Percentiles rank a stretch among this genome's conserved stretches.
Evolutionary conservation across 1,140 invertebrate genomes (phyloP).

Genomic region (Lucilia sericata): DNA sequence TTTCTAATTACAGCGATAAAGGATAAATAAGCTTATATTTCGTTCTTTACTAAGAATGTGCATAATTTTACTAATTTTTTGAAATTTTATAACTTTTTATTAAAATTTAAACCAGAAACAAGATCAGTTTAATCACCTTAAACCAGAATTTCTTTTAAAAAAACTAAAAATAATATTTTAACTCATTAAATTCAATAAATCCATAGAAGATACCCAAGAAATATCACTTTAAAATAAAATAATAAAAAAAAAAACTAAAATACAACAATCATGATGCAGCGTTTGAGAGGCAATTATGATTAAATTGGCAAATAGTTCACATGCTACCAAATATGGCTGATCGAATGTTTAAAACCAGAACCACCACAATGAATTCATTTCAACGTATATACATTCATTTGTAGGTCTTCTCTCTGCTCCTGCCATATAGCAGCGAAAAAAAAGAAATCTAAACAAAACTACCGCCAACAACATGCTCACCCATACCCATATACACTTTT

Average conservation of each 20-base stretch:
- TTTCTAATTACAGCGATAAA: too few relatives aligned
- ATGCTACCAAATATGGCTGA: constrained; percentile 48
- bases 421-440: not conserved
- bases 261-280: constrained; percentile 28
- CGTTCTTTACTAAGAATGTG: too few relatives aligned
- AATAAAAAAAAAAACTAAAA: not conserved
- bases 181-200: constrained; percentile 22
- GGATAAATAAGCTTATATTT: too few relatives aligned
- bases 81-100: too few relatives aligned
- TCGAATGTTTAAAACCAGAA: constrained; percentile 13
- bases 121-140: not conserved
- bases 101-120: too few relatives aligned
- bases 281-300: constrained; percentile 49
- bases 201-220: not conserved
- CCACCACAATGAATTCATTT: constrained; percentile 17
- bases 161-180: not conserved
- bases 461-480: constrained; percentile 20
- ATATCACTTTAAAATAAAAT: constrained; percentile 16
- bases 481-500: not conserved
- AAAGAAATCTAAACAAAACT: constrained; percentile 25
- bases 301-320: constrained; percentile 51
- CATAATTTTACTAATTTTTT: too few relatives aligned
- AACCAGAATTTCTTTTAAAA: not conserved
- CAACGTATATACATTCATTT: not conserved
- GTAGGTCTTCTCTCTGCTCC: not conserved